These are phyloP conservation scores for Rhynchophorus ferrugineus DNA, from an alignment of 1,140 invertebrate genomes.

Conservation along the genomic window DNA sequence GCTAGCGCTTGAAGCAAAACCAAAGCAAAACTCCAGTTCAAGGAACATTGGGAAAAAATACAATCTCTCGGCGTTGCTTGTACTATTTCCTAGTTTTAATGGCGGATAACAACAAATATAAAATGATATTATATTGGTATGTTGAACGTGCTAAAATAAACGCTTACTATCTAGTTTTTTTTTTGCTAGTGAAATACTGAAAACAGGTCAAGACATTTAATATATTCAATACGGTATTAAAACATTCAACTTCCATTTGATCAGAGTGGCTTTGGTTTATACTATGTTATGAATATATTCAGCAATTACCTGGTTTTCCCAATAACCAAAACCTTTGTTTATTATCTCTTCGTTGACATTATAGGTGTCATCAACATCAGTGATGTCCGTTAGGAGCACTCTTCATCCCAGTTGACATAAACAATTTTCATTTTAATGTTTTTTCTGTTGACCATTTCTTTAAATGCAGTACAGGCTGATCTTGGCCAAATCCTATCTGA, in stretches of 20 bases:
- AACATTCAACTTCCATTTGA: conserved; percentile 12
- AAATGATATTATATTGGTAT: neutral
- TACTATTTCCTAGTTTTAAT: conserved; percentile 16
- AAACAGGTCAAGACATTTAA: neutral
- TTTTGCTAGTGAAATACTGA: neutral
- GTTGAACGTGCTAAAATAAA: no score
- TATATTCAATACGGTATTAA: conserved; percentile 5
- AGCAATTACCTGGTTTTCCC: conserved; percentile 27
- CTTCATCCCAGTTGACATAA: conserved; percentile 23
- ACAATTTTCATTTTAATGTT: conserved; percentile 26
- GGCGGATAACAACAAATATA: neutral
- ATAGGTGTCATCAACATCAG: conserved; percentile 19
- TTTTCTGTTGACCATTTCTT: conserved; percentile 18
- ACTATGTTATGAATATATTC: neutral
- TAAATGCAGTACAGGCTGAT: conserved; percentile 13
- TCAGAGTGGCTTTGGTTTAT: conserved; percentile 6
- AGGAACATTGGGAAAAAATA: conserved; percentile 28
- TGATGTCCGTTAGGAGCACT: conserved; percentile 31
- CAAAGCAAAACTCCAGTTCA: conserved; percentile 29
- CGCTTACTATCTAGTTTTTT: no score
- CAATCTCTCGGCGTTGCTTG: conserved; percentile 17
- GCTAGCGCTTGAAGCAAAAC: conserved; percentile 17
- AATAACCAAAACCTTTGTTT: conserved; percentile 24
- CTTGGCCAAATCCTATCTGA: conserved; percentile 21
- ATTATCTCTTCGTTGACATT: conserved; percentile 32